phyloP scores from a whole-genome alignment of 2,113 vertebrate species.

The Saccopteryx leptura region DNA sequence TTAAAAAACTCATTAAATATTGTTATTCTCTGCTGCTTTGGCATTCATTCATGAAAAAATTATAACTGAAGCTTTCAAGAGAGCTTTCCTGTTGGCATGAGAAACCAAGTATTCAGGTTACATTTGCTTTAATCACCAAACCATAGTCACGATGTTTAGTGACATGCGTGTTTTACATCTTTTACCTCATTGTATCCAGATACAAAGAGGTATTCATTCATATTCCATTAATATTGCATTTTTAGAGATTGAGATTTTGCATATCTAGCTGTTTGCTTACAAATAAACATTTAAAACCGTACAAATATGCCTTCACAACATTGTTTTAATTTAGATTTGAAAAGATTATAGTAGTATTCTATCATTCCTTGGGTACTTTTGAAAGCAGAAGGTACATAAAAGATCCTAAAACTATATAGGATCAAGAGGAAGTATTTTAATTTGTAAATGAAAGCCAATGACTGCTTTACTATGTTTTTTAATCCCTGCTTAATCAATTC shows the following conservation, averaged over 20 bases:
- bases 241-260: slow-evolving; percentile 34
- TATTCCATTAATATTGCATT: not conserved
- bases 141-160: not conserved
- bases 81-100: not conserved
- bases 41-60: not conserved
- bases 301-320: not conserved
- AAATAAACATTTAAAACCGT: slow-evolving; percentile 40
- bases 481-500: slow-evolving; percentile 81
- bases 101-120: not conserved
- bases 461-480: slow-evolving; percentile 70
- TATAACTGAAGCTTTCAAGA: not conserved
- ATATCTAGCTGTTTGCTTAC: slow-evolving; percentile 35
- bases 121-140: not conserved
- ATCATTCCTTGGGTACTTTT: slow-evolving; percentile 45
- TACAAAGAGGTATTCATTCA: not conserved
- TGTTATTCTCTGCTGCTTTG: not conserved
- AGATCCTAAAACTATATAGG: slow-evolving; percentile 44
- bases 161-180: not conserved
- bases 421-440: slow-evolving; percentile 62
- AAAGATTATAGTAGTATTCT: slow-evolving; percentile 29
- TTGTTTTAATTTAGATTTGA: slow-evolving; percentile 58
- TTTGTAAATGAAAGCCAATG: slow-evolving; percentile 75
- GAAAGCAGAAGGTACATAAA: slow-evolving; percentile 67
- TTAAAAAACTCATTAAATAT: not conserved
- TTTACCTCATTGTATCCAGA: not conserved